Evolutionary conservation across 1,140 invertebrate genomes (phyloP), one percentile per base, ranked within the genome.

Genomic region (Gyrodactylus salaris): DNA sequence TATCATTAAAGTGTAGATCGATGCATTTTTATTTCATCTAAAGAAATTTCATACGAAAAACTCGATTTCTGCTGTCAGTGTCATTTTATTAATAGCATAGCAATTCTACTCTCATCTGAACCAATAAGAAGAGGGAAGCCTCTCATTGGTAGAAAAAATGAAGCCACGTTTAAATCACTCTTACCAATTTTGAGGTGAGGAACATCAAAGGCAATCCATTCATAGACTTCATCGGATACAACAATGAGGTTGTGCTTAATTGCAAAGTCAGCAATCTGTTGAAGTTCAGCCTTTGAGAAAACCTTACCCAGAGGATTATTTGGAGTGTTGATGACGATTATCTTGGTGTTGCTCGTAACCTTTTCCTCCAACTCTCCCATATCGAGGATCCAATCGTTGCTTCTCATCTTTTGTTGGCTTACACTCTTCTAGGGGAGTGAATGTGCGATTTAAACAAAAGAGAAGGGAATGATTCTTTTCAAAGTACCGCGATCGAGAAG

Each of bases 221-320:
- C 93, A 76, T 98, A 99, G 0, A 99, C 94, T 81, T 98, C 94
- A 82, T 98, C 93, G 2, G 89, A 87, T 23, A 98, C 82, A 74
- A 89, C 91, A 1, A 97, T 80, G 1, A 88, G 86, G 80, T 98
- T 87, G 84, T 89, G 87, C 79, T 96, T 91, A 77, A 88, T 89
- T 77, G 90, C 94, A 68, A 98, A 81, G 78, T 82, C 80, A 0
- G 88, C 91, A 76, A 98, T 89, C 73, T 86, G 81, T 76, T 87
- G 82, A 73, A 86, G 76, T 76, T 86, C 85, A 23, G 80, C 78
- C 72, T 73, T n/a, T 20, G 1, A 7, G 23, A 72, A 25, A 26
- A 94, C 89, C 83, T 96, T 96, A 68, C 91, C 91, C 0, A 91
- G 78, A 0, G 92, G 93, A 83, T 96, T 96, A 78, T 96, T 89